Evolutionary conservation across 2,113 vertebrate genomes (phyloP), one percentile per base, ranked within the genome.

Genomic region (Cynoglossus semilaevis): DNA sequence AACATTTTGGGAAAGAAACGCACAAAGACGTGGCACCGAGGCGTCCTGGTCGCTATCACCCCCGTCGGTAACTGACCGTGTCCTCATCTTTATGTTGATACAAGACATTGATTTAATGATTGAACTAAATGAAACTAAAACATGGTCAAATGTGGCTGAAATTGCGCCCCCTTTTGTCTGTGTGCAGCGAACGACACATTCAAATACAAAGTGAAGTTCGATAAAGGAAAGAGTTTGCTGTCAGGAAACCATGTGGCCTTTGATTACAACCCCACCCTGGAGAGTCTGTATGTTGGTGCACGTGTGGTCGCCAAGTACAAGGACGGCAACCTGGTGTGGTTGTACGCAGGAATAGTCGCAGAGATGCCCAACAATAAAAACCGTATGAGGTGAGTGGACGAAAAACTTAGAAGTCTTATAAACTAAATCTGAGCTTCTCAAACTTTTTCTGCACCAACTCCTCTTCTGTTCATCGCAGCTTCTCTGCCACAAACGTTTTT

Each of bases 161-260:
- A 10, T 36, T 12, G 7, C 35, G 29, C 10, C 0, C 9, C 1
- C 16, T 55, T n/a, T 7, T 79, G 9, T 64, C 15, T 46, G 6
- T 35, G 1, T 71, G 15, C 67, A 98, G 95, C 92, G 8, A 92
- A 88, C 0, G 91, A 91, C 40, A 45, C 68, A 1, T 81, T 74
- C 63, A 99, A 99, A 36, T 99, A 93, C 85, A 99, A 99, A 74
- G 96, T 99, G 60, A 98, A 97, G 58, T 99, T 99, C 64, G 97
- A 99, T 50, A 98, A 98, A 85, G 96, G 96, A 0, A 99, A 99
- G 87, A 99, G 96, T 74, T 88, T 99, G 63, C 91, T 99, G 7
- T 99, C 96, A 0, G 97, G 97, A 22, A 98, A 97, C 77, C 96
- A 99, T 43, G 93, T 99, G 15, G 97, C 97, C 0, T 98, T 98